phyloP scores from a whole-genome alignment of 2,113 vertebrate species.

The Tetrao urogallus region DNA sequence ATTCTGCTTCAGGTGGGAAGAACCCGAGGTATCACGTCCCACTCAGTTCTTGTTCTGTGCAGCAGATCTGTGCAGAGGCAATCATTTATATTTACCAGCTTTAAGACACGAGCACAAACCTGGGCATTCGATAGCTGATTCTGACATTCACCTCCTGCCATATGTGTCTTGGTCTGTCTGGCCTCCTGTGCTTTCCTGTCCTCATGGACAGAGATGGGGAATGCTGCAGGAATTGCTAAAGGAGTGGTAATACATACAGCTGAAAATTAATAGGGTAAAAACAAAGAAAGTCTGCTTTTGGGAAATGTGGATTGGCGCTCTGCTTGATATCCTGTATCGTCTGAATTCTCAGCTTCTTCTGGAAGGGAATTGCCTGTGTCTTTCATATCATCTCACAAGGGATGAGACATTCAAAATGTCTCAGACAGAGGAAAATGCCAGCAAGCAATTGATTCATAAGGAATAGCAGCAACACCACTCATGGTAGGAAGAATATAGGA shows the following conservation, averaged over 20 bases:
- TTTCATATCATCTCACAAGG: rapidly evolving
- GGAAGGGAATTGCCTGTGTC: neutral
- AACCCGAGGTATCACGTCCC: rapidly evolving
- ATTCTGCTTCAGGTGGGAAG: neutral
- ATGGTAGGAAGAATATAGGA: neutral
- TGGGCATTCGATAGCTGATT: neutral
- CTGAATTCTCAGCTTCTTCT: neutral
- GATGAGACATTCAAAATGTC: neutral
- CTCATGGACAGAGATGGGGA: rapidly evolving
- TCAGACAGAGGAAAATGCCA: neutral
- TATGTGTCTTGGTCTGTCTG: neutral
- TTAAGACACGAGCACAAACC: neutral
- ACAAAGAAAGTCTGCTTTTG: neutral
- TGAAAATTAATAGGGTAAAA: neutral
- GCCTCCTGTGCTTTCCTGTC: neutral
- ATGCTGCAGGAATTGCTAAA: neutral
- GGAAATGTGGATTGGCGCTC: neutral
- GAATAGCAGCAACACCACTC: neutral
- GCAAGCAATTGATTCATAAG: neutral
- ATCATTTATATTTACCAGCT: neutral
- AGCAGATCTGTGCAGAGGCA: neutral
- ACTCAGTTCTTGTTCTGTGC: neutral
- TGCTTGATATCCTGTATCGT: neutral
- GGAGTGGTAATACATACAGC: neutral
- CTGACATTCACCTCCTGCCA: neutral